phyloP scores from a whole-genome alignment of 2,113 vertebrate species.

The Gopherus evgoodei region DNA sequence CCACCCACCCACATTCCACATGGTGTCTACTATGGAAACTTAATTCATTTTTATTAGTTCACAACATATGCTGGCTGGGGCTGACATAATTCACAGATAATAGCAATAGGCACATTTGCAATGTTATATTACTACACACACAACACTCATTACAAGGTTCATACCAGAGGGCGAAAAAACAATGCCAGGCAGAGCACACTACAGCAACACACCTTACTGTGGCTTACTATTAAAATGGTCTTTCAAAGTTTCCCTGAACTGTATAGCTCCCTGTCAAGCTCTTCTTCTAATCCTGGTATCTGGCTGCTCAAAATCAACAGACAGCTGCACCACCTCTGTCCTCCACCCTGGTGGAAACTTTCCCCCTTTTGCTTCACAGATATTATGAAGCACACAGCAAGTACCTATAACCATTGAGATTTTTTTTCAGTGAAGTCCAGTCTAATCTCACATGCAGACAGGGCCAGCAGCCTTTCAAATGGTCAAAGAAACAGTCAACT shows the following conservation, averaged over 20 bases:
- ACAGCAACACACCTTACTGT: too few species aligned
- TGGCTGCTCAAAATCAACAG: not conserved
- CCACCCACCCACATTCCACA: not conserved
- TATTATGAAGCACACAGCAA: not conserved
- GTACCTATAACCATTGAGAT: not conserved
- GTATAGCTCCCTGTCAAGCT: not conserved
- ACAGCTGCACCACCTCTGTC: not conserved
- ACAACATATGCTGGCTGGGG: too few species aligned
- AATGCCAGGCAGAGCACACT: too few species aligned
- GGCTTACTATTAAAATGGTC: not conserved
- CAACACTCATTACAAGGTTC: too few species aligned
- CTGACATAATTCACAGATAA: not conserved
- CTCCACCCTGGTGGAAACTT: not conserved
- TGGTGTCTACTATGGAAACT: not conserved
- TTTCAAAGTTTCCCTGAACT: not conserved
- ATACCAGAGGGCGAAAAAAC: too few species aligned
- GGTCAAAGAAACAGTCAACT: not conserved
- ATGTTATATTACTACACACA: not conserved
- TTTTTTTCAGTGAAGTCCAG: not conserved
- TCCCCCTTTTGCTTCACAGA: not conserved
- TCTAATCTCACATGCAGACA: not conserved
- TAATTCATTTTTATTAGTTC: not conserved
- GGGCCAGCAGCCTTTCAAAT: not conserved
- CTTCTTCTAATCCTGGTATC: not conserved
- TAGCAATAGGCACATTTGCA: not conserved